These are phyloP conservation scores for Euplagia quadripunctaria DNA, from an alignment of 2,888 invertebrate species.

Conservation along the genomic window DNA sequence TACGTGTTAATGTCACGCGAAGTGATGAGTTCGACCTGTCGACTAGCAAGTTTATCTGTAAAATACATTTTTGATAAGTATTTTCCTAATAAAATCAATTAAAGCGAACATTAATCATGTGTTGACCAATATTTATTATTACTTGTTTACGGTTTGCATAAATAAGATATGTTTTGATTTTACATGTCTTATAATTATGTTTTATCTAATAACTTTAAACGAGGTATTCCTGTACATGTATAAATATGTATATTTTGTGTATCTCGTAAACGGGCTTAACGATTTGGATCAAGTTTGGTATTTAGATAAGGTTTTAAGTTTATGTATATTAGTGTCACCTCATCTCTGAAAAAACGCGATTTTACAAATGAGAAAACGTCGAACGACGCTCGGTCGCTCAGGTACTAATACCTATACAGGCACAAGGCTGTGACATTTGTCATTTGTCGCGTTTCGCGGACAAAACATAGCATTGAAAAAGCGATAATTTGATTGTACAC, in stretches of 20 bases:
- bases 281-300: not conserved
- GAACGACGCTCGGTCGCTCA: no score
- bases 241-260: not conserved
- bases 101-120: not conserved
- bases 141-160: not conserved
- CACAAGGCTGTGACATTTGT: no score
- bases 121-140: not conserved
- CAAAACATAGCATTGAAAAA: no score
- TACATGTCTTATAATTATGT: no score
- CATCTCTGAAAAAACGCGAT: not conserved
- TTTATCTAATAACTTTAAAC: no score
- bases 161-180: no score
- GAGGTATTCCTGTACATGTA: not conserved
- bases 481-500: not conserved
- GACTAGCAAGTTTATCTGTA: not conserved
- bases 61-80: not conserved
- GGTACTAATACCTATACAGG: no score
- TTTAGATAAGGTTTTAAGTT: not conserved
- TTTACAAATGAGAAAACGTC: no score
- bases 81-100: not conserved
- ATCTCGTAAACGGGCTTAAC: not conserved
- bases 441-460: not conserved
- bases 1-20: not conserved
- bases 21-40: not conserved
- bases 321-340: not conserved